Evolutionary conservation across 2,888 invertebrate genomes (phyloP).

Genomic region (Dromius quadrimaculatus): DNA sequence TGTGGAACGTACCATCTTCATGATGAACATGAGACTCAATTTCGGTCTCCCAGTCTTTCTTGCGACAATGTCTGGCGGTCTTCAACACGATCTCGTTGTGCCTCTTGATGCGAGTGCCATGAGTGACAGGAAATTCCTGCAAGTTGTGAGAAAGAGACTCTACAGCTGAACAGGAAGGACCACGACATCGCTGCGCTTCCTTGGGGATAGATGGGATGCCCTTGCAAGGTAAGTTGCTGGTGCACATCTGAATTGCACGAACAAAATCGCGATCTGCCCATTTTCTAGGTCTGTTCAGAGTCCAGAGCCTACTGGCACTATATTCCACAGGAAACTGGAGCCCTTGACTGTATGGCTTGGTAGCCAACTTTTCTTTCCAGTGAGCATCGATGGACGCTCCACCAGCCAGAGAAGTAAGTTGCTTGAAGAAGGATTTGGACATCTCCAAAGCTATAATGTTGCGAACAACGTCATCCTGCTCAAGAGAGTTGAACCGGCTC

Average conservation of each 20-base stretch:
- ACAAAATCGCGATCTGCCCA: conserved; percentile 11
- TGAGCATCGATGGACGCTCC: neutral
- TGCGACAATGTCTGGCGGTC: neutral
- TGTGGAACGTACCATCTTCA: neutral
- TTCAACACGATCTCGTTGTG: conserved; percentile 2
- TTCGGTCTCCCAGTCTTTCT: neutral
- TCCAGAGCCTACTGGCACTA: neutral
- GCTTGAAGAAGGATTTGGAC: neutral
- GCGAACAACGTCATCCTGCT: neutral
- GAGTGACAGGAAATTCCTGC: neutral
- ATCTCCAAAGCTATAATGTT: neutral
- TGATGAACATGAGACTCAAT: neutral
- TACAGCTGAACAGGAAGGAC: neutral
- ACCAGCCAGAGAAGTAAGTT: neutral
- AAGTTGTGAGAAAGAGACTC: neutral
- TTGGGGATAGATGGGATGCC: neutral
- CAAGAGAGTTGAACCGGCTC: too few species aligned
- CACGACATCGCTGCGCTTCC: neutral
- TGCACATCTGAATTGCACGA: neutral
- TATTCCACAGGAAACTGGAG: neutral
- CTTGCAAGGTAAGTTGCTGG: neutral
- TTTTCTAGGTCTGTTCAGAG: neutral
- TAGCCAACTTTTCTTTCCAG: neutral
- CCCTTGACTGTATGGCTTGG: neutral
- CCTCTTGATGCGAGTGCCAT: neutral